Percentiles rank a stretch among this genome's conserved stretches.
phyloP scores from a whole-genome alignment of 2,113 vertebrate genomes.

The Dipodomys merriami region DNA sequence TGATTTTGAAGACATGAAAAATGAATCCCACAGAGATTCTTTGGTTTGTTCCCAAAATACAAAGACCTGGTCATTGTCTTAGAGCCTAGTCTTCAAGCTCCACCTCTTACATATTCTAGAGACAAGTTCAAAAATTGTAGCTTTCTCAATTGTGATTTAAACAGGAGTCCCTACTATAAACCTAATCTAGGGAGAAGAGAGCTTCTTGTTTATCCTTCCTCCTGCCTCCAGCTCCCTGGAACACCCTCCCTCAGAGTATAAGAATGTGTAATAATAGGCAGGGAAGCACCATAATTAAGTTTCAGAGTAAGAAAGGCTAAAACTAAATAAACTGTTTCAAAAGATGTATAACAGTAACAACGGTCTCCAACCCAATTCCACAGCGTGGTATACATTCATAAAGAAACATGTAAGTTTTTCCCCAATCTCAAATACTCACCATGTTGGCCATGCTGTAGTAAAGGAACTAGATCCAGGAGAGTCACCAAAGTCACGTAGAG shows the following conservation, averaged over 20 bases:
- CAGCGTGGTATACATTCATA: background rate
- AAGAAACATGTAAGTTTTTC: background rate
- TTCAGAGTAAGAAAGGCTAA: conserved; percentile 46
- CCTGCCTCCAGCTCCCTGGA: background rate
- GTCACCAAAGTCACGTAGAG: conserved; percentile 99
- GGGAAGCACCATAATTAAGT: background rate
- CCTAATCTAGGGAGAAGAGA: background rate
- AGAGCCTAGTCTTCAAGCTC: background rate
- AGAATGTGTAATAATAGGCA: background rate
- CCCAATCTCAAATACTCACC: conserved; percentile 91
- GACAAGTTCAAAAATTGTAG: conserved; percentile 1
- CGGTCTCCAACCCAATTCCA: background rate
- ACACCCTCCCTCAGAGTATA: background rate
- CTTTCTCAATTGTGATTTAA: background rate
- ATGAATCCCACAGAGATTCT: background rate
- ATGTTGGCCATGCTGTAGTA: conserved; percentile 99
- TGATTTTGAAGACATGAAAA: conserved; percentile 44
- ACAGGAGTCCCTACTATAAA: background rate
- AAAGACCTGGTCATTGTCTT: conserved; percentile 9
- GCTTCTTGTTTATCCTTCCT: background rate
- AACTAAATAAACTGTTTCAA: conserved; percentile 8
- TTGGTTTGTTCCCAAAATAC: background rate
- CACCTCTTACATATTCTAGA: background rate
- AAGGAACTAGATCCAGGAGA: conserved; percentile 99
- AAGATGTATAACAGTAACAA: background rate